phyloP scores from a whole-genome alignment of 2,888 invertebrate genomes.

The Dascillus cervinus region DNA sequence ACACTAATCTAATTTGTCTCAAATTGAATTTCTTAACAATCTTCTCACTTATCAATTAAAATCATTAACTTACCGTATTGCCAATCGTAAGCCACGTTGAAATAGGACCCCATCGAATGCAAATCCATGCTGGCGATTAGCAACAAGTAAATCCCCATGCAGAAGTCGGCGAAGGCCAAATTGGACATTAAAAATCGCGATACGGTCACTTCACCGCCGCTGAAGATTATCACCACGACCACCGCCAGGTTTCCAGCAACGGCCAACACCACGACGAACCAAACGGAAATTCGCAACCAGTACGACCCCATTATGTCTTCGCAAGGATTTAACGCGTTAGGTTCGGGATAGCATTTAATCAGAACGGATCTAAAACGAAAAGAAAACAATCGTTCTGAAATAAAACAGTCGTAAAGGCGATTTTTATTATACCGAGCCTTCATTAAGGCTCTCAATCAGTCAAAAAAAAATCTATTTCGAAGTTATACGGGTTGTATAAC shows the following conservation, averaged over 20 bases:
- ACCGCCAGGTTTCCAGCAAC: constrained; percentile 79
- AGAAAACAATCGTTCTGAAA: no score
- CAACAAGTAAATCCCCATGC: constrained; percentile 77
- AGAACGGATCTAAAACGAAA: constrained; percentile 37
- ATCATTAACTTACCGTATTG: constrained; percentile 54
- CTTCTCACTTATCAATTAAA: not conserved
- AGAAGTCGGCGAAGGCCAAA: constrained; percentile 81
- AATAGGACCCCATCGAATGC: constrained; percentile 77
- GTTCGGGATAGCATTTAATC: constrained; percentile 62
- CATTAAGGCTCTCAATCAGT: no score
- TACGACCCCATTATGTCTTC: constrained; percentile 83
- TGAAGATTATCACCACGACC: constrained; percentile 64
- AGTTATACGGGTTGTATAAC: no score
- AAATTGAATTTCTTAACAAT: not conserved
- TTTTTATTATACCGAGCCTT: no score
- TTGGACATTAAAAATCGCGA: constrained; percentile 72
- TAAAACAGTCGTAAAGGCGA: no score
- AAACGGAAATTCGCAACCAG: constrained; percentile 73
- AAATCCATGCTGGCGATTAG: constrained; percentile 79
- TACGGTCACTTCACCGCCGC: constrained; percentile 51
- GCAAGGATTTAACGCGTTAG: constrained; percentile 80
- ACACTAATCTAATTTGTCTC: not conserved
- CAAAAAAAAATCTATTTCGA: no score
- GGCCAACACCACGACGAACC: constrained; percentile 77
- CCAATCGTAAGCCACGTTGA: constrained; percentile 87